Evolutionary conservation across 2,888 invertebrate species (phyloP), one percentile per base, ranked within the genome.

Genomic region (Rhagium mordax): DNA sequence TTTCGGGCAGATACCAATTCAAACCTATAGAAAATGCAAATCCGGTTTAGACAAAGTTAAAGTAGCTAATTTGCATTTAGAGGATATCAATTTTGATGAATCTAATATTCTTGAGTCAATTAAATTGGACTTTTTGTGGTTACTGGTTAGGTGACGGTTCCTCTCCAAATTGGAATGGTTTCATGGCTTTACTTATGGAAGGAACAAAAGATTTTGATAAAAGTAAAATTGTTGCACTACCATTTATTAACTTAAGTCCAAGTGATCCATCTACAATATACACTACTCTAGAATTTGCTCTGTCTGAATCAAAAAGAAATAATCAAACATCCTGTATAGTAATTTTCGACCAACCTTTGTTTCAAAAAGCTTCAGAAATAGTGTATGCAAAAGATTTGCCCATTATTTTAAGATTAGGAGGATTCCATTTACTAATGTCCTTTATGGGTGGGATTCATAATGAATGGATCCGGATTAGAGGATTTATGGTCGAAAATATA

Each of bases 281-380:
- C 16, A 16, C 48, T 3, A 7, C 48, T 48, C 48, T 48, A 16
- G 48, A 48, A 48, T 48, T 48, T 48, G 48, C 48, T 16, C 15
- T 48, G 7, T 15, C 48, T 16, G 48, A 48, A 48, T 33, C 29
- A 33, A 33, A 48, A 16, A 48, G 15, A 48, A 48, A 48, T 16
- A 48, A 48, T 5, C 16, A 48, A 48, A 15, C n/a, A 15, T 16
- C 15, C 4, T 48, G 48, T 16, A n/a, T 48, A 48, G 7, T 48
- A 16, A 48, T 15, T n/a, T 48, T 48, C 7, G 48, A 16, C 4
- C 48, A 48, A 48, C 16, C 48, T 16, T 16, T 48, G 16, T 48
- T 48, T 48, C 48, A 48, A 16, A 15, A 48, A 48, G 48, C 48
- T 48, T 48, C 48, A n/a, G 48, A 48, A 48, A 48, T 48, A n/a